These are phyloP conservation scores for Trachelus tabidus DNA, from an alignment of 2,888 invertebrate genomes.

Conservation along the genomic window DNA sequence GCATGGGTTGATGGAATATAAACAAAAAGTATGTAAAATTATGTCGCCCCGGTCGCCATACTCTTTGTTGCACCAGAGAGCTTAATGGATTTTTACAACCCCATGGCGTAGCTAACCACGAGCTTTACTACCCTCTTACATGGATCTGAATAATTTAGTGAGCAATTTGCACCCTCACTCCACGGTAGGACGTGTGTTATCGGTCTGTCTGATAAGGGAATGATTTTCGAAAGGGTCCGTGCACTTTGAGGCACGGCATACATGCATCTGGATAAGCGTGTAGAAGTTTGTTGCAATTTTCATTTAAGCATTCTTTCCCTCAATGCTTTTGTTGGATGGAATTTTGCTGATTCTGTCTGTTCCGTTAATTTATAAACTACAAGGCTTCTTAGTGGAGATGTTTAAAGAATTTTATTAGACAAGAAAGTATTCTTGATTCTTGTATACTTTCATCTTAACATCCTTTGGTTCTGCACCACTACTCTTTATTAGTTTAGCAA, in stretches of 20 bases:
- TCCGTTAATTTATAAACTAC: too few species aligned
- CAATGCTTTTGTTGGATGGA: too few species aligned
- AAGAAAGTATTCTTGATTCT: too few species aligned
- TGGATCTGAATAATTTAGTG: constrained; percentile 36
- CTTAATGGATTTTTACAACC: background rate
- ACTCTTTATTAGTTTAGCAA: too few species aligned
- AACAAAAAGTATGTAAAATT: background rate
- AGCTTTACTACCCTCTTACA: constrained; percentile 38
- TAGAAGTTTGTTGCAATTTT: background rate
- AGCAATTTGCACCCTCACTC: constrained; percentile 27
- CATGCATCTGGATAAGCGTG: background rate
- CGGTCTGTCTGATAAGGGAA: background rate
- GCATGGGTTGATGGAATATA: background rate
- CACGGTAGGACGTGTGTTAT: background rate
- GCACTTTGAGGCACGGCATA: background rate
- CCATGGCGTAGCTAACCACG: constrained; percentile 8
- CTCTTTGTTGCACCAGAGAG: background rate
- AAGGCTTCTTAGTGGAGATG: too few species aligned
- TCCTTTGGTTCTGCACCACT: too few species aligned
- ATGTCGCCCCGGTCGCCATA: background rate
- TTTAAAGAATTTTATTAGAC: too few species aligned
- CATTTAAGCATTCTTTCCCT: background rate
- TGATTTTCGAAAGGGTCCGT: background rate
- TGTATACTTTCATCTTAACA: too few species aligned
- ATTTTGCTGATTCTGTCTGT: too few species aligned